These are phyloP conservation scores for Nannoperca australis DNA, from an alignment of 2,797 vertebrate species.

Conservation along the genomic window DNA sequence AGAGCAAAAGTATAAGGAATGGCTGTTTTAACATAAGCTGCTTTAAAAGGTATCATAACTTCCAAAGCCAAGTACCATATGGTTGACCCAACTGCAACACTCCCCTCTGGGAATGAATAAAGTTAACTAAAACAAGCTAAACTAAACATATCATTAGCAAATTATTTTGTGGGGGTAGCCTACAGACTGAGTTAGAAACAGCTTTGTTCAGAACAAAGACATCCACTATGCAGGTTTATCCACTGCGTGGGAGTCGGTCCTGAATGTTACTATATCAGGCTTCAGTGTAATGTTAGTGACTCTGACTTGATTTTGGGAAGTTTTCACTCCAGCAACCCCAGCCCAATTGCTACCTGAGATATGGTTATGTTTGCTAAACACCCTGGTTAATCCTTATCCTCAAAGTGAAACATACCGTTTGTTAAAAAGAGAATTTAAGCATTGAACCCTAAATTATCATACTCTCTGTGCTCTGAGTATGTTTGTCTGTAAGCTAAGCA, in stretches of 20 bases:
- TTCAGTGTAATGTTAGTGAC: not conserved
- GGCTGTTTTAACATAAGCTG: not conserved
- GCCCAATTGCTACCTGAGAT: not conserved
- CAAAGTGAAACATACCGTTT: not conserved
- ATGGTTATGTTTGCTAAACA: not conserved
- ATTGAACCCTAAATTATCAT: not conserved
- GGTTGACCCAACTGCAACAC: not conserved
- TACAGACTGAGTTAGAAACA: no score
- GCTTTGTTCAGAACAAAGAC: not conserved
- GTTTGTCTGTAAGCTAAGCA: not conserved
- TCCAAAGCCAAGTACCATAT: not conserved
- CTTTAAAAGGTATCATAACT: not conserved
- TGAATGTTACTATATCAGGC: not conserved
- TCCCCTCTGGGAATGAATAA: not conserved
- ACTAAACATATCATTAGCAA: not conserved
- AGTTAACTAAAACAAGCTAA: constrained; percentile 3
- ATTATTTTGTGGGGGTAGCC: not conserved
- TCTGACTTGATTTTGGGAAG: not conserved
- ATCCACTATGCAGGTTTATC: not conserved
- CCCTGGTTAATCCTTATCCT: not conserved
- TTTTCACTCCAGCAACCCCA: not conserved
- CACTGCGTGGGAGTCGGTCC: not conserved
- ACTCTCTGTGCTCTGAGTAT: not conserved
- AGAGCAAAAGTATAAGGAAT: not conserved
- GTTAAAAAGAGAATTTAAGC: not conserved